These are phyloP conservation scores for Lepidurus apus DNA, from an alignment of 1,140 invertebrate species.

Conservation along the genomic window DNA sequence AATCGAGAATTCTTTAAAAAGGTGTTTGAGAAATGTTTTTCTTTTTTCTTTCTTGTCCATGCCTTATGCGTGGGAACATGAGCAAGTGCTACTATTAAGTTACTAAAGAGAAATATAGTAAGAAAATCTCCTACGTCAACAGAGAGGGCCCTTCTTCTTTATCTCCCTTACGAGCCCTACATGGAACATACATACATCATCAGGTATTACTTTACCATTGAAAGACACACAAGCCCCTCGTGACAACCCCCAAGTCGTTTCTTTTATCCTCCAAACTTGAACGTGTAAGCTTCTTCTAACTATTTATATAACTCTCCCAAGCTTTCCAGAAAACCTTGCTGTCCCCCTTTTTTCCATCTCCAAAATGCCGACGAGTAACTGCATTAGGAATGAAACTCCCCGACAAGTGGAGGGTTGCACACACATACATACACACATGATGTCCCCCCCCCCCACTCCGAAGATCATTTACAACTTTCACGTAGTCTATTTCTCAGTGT, in stretches of 20 bases:
- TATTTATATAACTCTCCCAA: background rate
- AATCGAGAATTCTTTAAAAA: background rate
- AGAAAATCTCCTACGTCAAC: background rate
- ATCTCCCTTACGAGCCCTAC: background rate
- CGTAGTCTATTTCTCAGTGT: slow-evolving; percentile 2
- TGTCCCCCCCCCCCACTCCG: background rate
- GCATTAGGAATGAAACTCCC: slow-evolving; percentile 3
- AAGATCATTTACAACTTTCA: slow-evolving; percentile 19
- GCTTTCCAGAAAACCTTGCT: background rate
- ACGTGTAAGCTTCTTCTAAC: background rate
- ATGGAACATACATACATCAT: background rate
- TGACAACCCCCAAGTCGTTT: background rate
- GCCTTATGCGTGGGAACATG: background rate
- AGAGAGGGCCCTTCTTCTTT: background rate
- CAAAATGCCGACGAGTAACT: background rate
- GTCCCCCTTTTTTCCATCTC: background rate
- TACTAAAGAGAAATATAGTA: background rate
- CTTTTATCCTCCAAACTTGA: background rate
- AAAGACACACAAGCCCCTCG: background rate
- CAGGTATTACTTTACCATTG: slow-evolving; percentile 2
- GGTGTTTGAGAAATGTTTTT: background rate
- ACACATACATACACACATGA: background rate
- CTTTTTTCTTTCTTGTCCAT: background rate
- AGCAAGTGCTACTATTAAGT: background rate
- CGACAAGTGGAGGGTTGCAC: background rate